Percentiles rank a stretch among this genome's conserved stretches.
phyloP scores from a whole-genome alignment of 2,888 invertebrate genomes.

The Anarsia innoxiella region DNA sequence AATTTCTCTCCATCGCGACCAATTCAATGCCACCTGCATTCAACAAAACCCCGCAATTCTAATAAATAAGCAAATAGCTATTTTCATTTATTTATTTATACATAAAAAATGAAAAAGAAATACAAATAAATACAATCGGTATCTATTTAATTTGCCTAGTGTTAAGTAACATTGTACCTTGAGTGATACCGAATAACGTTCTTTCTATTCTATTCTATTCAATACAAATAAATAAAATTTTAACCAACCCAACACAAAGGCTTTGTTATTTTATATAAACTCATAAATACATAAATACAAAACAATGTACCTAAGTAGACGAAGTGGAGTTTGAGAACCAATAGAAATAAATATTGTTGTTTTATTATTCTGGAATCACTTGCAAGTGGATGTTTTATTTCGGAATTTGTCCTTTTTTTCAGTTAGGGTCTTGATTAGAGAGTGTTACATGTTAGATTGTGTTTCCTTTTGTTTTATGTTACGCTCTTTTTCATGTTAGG shows the following conservation, averaged over 20 bases:
- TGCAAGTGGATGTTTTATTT: slow-evolving; percentile 67
- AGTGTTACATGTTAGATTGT: no score
- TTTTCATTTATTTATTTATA: background rate
- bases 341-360: slow-evolving; percentile 73
- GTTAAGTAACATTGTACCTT: background rate
- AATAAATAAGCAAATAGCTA: no score
- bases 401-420: background rate
- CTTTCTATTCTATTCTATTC: background rate
- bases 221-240: slow-evolving; percentile 17
- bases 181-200: no score
- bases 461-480: no score
- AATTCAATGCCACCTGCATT: no score
- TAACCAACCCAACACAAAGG: slow-evolving; percentile 40
- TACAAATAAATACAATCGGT: background rate
- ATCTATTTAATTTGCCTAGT: background rate
- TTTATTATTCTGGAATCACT: slow-evolving; percentile 74
- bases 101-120: background rate
- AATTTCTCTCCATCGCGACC: no score
- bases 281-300: slow-evolving; percentile 53
- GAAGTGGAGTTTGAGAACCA: slow-evolving; percentile 65
- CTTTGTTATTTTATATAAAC: slow-evolving; percentile 70
- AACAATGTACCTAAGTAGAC: slow-evolving; percentile 68
- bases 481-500: no score
- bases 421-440: background rate
- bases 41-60: no score